Conservation (phyloP, 2,888 invertebrate species). For the Morpho helenor region DNA sequence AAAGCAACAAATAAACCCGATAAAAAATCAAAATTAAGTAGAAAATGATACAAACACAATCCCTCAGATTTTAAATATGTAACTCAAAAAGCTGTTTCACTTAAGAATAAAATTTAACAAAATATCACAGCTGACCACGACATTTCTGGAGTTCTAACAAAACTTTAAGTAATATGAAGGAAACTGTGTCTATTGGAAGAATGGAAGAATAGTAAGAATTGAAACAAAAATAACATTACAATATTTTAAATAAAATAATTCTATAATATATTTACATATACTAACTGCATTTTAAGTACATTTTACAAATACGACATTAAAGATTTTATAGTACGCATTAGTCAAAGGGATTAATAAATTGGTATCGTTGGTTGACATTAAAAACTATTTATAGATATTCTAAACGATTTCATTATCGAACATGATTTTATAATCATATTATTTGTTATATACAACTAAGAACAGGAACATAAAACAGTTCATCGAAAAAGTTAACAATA, state of each 20-base stretch:
- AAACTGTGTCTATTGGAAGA: constrained; percentile 31
- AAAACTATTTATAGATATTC: constrained; percentile 44
- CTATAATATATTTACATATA: constrained; percentile 39
- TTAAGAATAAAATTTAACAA: constrained; percentile 76
- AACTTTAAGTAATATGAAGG: constrained; percentile 37
- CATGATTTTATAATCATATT: constrained; percentile 16
- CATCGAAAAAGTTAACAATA: constrained; percentile 56
- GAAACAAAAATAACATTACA: constrained; percentile 24
- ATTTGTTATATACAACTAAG: constrained; percentile 73
- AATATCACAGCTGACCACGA: constrained; percentile 79
- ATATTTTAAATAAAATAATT: constrained; percentile 36
- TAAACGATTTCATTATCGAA: constrained; percentile 19
- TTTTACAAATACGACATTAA: constrained; percentile 71
- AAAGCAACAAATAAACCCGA: constrained; percentile 66
- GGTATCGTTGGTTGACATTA: constrained; percentile 47
- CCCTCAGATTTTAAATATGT: constrained; percentile 41
- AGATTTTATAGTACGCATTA: constrained; percentile 61
- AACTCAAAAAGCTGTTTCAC: constrained; percentile 57
- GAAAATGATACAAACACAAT: constrained; percentile 42
- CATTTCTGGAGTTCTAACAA: constrained; percentile 63
- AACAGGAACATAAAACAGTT: constrained; percentile 77
- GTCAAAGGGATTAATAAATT: constrained; percentile 56
- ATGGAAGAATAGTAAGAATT: constrained; percentile 17
- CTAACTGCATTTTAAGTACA: constrained; percentile 66
- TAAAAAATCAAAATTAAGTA: constrained; percentile 37